A percentile compares a stretch with the other conserved stretches of the same genome.
Conservation (phyloP, 1,140 invertebrate species). For the Propsilocerus akamusi region DNA sequence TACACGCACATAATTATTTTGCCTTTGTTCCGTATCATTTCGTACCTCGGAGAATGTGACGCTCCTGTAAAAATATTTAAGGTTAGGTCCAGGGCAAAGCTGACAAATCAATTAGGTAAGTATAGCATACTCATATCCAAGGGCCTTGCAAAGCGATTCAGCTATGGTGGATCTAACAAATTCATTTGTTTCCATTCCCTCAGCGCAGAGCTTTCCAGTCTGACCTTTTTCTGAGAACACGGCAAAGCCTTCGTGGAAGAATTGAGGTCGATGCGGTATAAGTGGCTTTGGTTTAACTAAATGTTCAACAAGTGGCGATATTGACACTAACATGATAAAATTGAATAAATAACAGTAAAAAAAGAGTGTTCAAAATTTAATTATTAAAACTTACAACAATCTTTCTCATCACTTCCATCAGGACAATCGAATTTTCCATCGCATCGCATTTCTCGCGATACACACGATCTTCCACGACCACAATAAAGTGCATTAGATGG, state of each 20-base stretch:
- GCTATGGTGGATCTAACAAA: slow-evolving; percentile 40
- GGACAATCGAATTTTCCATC: slow-evolving; percentile 67
- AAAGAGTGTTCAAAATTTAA: background rate
- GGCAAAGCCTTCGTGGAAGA: slow-evolving; percentile 54
- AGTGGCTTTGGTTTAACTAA: slow-evolving; percentile 31
- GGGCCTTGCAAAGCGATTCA: slow-evolving; percentile 50
- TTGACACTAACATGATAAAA: slow-evolving; percentile 38
- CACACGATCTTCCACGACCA: slow-evolving; percentile 51
- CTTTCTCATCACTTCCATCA: slow-evolving; percentile 68
- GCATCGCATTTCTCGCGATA: slow-evolving; percentile 49
- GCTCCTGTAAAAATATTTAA: slow-evolving; percentile 21
- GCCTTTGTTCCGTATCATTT: slow-evolving; percentile 27
- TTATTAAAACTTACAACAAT: slow-evolving; percentile 47
- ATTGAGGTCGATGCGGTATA: slow-evolving; percentile 43
- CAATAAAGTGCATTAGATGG: slow-evolving; percentile 48
- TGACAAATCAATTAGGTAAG: background rate
- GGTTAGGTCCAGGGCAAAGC: background rate
- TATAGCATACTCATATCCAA: slow-evolving; percentile 50
- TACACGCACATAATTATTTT: slow-evolving; percentile 51
- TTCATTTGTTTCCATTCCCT: slow-evolving; percentile 34
- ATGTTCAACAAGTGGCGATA: slow-evolving; percentile 43
- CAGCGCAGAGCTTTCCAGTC: slow-evolving; percentile 62
- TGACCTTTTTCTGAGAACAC: slow-evolving; percentile 65
- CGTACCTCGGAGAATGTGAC: slow-evolving; percentile 33
- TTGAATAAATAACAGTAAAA: slow-evolving; percentile 1